These are phyloP conservation scores for Melopsittacus undulatus DNA, from an alignment of 2,797 vertebrate species.

Conservation along the genomic window DNA sequence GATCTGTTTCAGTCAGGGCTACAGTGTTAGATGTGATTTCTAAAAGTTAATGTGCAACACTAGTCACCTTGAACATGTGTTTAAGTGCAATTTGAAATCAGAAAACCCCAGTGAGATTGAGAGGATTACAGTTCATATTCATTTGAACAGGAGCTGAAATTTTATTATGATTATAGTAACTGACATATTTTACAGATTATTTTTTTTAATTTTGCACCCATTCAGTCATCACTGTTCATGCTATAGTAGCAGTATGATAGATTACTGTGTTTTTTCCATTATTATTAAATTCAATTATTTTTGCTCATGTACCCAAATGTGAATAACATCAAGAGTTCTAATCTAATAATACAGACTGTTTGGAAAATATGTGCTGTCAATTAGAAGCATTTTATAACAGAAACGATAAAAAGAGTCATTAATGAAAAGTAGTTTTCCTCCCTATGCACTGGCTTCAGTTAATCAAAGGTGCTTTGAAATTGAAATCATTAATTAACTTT, in stretches of 20 bases:
- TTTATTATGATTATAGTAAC: constrained; percentile 65
- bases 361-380: constrained; percentile 73
- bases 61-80: background rate
- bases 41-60: background rate
- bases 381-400: constrained; percentile 72
- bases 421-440: constrained; percentile 66
- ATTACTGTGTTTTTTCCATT: constrained; percentile 68
- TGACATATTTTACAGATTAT: constrained; percentile 68
- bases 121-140: background rate
- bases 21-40: background rate
- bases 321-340: constrained; percentile 60
- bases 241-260: constrained; percentile 56
- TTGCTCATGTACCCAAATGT: constrained; percentile 67
- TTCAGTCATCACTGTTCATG: constrained; percentile 28
- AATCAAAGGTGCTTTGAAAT: constrained; percentile 76
- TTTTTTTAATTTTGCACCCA: constrained; percentile 63
- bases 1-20: background rate
- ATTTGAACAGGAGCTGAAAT: constrained; percentile 29
- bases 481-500: constrained; percentile 75
- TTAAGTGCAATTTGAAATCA: background rate
- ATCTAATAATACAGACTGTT: constrained; percentile 73
- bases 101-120: background rate
- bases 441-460: constrained; percentile 57
- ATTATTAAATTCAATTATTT: constrained; percentile 79
- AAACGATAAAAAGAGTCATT: constrained; percentile 75